Evolutionary conservation across 35 echinoderm and acorn worm genomes (phyloP).

Genomic region (Heliocidaris tuberculata): DNA sequence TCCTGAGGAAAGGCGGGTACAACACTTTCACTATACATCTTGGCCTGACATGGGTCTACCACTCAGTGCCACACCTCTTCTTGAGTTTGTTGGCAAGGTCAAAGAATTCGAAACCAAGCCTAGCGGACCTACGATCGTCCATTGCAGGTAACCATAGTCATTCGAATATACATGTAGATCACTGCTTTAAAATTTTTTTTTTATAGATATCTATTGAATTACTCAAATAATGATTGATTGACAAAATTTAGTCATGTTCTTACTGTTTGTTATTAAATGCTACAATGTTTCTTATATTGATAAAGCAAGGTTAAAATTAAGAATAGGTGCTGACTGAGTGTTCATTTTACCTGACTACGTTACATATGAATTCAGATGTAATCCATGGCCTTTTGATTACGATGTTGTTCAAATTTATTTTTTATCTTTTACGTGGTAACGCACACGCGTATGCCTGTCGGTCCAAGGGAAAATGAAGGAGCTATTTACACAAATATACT

Average conservation of each 20-base stretch:
- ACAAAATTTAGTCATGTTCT: neutral
- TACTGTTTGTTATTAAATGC: neutral
- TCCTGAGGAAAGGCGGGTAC: constrained; percentile 50
- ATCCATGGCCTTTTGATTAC: no score
- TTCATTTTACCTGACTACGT: no score
- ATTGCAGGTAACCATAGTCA: constrained; percentile 65
- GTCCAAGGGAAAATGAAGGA: no score
- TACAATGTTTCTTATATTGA: no score
- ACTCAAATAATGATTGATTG: neutral
- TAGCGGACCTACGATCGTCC: constrained; percentile 55
- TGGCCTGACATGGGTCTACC: constrained; percentile 88
- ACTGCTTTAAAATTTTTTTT: neutral
- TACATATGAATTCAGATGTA: no score
- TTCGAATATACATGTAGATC: neutral
- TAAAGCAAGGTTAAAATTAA: no score
- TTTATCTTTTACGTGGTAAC: no score
- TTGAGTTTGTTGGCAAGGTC: constrained; percentile 58
- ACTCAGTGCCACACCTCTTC: constrained; percentile 57
- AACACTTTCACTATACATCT: constrained; percentile 70
- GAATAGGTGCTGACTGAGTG: no score
- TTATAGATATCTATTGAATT: neutral
- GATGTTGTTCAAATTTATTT: no score
- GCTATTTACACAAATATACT: no score
- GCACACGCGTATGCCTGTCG: no score
- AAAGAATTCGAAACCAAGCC: constrained; percentile 36